Base-by-base conservation (phyloP, 2,113 vertebrate species). In the Mesoclemmys tuberculata region DNA sequence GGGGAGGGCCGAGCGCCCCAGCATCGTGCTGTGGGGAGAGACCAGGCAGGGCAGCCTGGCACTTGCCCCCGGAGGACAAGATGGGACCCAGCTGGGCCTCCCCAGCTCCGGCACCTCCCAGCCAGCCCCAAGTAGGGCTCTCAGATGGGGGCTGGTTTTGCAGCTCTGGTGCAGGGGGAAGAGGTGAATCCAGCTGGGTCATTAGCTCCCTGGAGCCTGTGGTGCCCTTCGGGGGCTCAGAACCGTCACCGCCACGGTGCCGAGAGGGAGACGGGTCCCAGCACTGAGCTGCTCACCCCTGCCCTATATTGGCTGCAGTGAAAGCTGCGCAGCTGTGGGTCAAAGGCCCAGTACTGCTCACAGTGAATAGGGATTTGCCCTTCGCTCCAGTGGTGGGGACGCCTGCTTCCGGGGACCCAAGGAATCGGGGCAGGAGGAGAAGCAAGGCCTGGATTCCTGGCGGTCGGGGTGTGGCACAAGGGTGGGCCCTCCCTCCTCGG, bases 41-140 rank as follows among this genome's bases (percentile, higher is more conserved):
- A 29, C 48, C 6, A 13, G 58, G 41, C 26, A 24, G 29, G 52
- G 46, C 55, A 64, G 38, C 61, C 61, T 64, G 26, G 24, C 44
- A 48, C 4, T 38, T 52, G 24, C 29, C n/a, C 29, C n/a, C 16
- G 0, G 3, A 35, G 56, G 55, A 48, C 6, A 12, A 38, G 35
- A 48, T 58, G 44, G 83, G 55, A 51, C 55, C 0, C 21, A 80
- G 85, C 35, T 54, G 84, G 22, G 5, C 29, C 52, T 41, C 55
- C 74, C 41, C 48, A 29, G 51, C 0, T 0, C 46, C 75, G 79
- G 5, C 2, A 4, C 51, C 48, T 46, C 31, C 49, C 78, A 11
- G 31, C 61, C 61, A 68, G 64, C 35, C 35, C 64, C 64, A 16
- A 4, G 2, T 64, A 16, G 35, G 31, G 19, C 35, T 68, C 35